Percentiles rank a stretch among this genome's conserved stretches.
Conservation (phyloP, 2,888 invertebrate genomes). For the Acrobasis repandana region DNA sequence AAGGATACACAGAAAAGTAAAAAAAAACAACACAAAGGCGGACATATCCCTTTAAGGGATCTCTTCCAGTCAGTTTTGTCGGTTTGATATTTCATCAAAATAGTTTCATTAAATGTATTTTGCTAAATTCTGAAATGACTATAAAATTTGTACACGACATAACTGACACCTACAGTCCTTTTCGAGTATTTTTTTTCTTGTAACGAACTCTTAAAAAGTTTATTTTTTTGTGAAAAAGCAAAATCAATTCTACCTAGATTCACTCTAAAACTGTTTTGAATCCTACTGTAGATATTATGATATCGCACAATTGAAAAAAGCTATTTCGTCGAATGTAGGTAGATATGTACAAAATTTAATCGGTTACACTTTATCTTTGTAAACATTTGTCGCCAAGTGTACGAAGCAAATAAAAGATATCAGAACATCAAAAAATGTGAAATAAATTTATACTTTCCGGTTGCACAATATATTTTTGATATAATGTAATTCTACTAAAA, state of each 20-base stretch:
- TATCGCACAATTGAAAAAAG: not conserved
- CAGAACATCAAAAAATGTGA: not conserved
- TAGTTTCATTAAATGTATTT: too few species aligned
- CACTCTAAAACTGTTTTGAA: not conserved
- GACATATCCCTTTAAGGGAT: too few species aligned
- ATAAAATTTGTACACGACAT: not conserved
- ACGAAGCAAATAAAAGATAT: slow-evolving; percentile 5
- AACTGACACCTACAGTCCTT: not conserved
- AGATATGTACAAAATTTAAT: slow-evolving; percentile 10
- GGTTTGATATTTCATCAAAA: too few species aligned
- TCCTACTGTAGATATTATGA: not conserved
- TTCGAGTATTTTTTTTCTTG: too few species aligned
- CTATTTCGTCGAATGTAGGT: not conserved
- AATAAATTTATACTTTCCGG: not conserved
- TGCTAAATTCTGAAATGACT: too few species aligned
- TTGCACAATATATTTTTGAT: slow-evolving; percentile 1
- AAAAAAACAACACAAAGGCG: too few species aligned
- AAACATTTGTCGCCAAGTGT: slow-evolving; percentile 13
- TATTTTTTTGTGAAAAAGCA: not conserved
- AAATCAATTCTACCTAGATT: not conserved
- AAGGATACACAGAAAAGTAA: too few species aligned
- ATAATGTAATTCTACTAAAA: too few species aligned
- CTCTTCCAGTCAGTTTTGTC: too few species aligned
- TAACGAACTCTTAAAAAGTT: not conserved
- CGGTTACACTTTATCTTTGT: slow-evolving; percentile 13